Conservation (phyloP, 2,888 invertebrate genomes). For the Leptinotarsa haldemani region DNA sequence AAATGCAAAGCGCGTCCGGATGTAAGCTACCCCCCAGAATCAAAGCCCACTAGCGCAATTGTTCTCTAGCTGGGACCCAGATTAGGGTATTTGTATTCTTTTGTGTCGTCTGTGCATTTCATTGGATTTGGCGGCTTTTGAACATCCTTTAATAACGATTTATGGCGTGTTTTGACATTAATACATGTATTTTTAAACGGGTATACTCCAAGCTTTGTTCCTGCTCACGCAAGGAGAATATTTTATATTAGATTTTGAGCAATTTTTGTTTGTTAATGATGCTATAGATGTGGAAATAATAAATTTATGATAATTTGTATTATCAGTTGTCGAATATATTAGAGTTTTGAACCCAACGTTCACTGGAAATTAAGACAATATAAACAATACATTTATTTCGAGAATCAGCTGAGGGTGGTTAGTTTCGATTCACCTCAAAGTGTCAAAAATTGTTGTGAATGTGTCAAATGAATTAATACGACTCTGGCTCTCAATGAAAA, state of each 20-base stretch:
- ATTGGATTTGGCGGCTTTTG: conserved; percentile 61
- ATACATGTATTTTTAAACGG: conserved; percentile 56
- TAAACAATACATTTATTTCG: too few relatives aligned
- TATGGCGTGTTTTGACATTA: conserved; percentile 64
- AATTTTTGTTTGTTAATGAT: too few relatives aligned
- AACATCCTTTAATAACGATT: conserved; percentile 63
- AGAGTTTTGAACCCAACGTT: too few relatives aligned
- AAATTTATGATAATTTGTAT: too few relatives aligned
- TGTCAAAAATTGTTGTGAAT: too few relatives aligned
- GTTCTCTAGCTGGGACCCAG: conserved; percentile 35
- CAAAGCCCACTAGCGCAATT: conserved; percentile 30
- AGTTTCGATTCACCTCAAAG: too few relatives aligned
- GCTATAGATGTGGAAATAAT: too few relatives aligned
- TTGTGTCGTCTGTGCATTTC: conserved; percentile 57
- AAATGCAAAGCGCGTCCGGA: conserved; percentile 28
- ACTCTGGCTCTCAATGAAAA: too few relatives aligned
- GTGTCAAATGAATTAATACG: too few relatives aligned
- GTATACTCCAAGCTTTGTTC: conserved; percentile 22
- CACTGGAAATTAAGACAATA: too few relatives aligned
- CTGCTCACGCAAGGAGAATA: conserved; percentile 27
- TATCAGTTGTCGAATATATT: too few relatives aligned
- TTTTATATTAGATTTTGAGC: conserved; percentile 27
- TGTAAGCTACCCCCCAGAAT: conserved; percentile 44
- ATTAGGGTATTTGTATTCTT: conserved; percentile 57
- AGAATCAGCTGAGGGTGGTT: too few relatives aligned